Conservation (phyloP, 2,113 vertebrate species). For the Hippoglossus stenolepis region DNA sequence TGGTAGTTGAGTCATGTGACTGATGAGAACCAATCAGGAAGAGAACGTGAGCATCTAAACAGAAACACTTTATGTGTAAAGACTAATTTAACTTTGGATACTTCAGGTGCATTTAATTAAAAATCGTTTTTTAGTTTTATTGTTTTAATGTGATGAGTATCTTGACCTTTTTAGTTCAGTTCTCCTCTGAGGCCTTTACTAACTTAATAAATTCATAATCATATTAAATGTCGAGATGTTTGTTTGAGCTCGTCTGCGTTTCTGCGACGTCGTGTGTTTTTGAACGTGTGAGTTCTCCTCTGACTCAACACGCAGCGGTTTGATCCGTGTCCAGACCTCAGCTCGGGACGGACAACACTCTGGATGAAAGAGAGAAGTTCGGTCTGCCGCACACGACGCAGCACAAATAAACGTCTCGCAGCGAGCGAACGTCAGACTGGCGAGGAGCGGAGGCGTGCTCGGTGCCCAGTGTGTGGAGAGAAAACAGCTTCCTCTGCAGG, state of each 20-base stretch:
- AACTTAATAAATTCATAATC: not conserved
- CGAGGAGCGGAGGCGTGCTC: constrained; percentile 46
- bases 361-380: constrained; percentile 58
- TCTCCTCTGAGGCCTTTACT: too few relatives aligned
- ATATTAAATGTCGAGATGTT: not conserved
- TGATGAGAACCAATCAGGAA: too few relatives aligned
- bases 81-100: too few relatives aligned
- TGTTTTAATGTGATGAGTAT: too few relatives aligned
- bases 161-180: too few relatives aligned
- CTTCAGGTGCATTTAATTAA: too few relatives aligned
- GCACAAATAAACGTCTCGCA: constrained; percentile 80
- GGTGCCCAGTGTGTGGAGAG: constrained; percentile 78
- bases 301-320: constrained; percentile 54
- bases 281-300: constrained; percentile 46
- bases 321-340: not conserved
- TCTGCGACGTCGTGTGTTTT: not conserved
- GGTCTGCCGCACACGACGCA: constrained; percentile 75
- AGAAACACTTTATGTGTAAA: too few relatives aligned
- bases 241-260: not conserved
- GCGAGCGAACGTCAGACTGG: constrained; percentile 68
- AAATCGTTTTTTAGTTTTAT: too few relatives aligned
- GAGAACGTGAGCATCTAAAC: too few relatives aligned
- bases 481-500: constrained; percentile 79
- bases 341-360: constrained; percentile 22
- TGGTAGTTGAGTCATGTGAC: too few relatives aligned